Base-by-base conservation (phyloP, 2,797 vertebrate genomes). In the Tolypeutes matacus region DNA sequence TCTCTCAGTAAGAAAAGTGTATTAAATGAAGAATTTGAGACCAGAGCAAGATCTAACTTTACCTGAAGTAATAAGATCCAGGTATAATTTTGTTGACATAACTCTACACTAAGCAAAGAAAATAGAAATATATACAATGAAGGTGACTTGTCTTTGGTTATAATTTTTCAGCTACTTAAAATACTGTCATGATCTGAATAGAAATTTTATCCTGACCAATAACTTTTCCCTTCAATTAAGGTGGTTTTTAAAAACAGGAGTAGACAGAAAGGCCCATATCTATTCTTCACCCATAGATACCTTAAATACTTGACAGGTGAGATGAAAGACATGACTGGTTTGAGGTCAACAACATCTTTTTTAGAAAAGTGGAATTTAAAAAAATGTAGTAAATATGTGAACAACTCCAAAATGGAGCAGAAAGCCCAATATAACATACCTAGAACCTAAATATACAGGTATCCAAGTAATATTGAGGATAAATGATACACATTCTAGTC, bases 1-100 rank as follows among this genome's bases (percentile, higher is more conserved):
- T 87, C 73, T 77, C 34, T 77, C 70, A 65, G 58, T 29, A 51
- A 86, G 75, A 65, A 86, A 95, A 94, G 31, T 46, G 27, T 64
- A 31, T 49, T 10, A 82, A 90, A 25, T 23, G 73, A 84, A 86
- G 83, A 86, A 76, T n/a, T 46, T 94, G 64, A 91, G 94, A 89
- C 34, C 15, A 14, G 27, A 94, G 42, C 31, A 70, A 94, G 23
- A 49, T 53, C 73, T 85, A n/a, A 88, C 39, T 88, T 81, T 73
- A 25, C 6, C 27, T 17, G 34, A 89, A 78, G 83, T 95, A 70
- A 29, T 85, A 94, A 95, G 64, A 84, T 23, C 12, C 36, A 73
- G 56, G 8, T 39, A 29, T 91, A 76, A 81, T 91, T 95, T 64
- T 88, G 31, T 62, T 89, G 8, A 84, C 62, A 42, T 67, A 80